Percentiles rank a stretch among this genome's conserved stretches.
phyloP scores from a whole-genome alignment of 2,888 invertebrate species.

The Galerucella nymphaeae region DNA sequence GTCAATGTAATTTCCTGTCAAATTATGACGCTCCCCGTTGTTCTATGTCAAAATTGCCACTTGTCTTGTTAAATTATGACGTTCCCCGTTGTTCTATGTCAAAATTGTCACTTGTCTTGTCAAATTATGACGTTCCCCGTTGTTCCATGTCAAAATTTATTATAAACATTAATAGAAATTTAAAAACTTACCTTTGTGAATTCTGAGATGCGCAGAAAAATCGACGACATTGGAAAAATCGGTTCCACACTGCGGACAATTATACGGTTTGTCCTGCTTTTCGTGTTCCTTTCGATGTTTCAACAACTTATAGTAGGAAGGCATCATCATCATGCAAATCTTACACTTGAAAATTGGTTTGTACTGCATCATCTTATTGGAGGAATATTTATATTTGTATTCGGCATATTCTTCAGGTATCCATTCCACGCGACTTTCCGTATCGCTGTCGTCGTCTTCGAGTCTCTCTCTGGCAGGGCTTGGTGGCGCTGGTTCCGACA shows the following conservation, averaged over 20 bases:
- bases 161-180: too few species aligned
- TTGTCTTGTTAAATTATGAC: too few species aligned
- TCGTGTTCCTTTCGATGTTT: slow-evolving; percentile 54
- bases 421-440: slow-evolving; percentile 51
- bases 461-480: slow-evolving; percentile 1
- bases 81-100: too few species aligned
- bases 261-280: slow-evolving; percentile 56
- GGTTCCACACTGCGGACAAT: slow-evolving; percentile 53
- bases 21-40: too few species aligned
- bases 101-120: too few species aligned
- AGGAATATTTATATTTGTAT: slow-evolving; percentile 51
- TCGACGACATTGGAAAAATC: slow-evolving; percentile 54
- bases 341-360: slow-evolving; percentile 56
- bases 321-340: slow-evolving; percentile 58
- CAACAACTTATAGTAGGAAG: slow-evolving; percentile 53
- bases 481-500: neutral
- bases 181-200: slow-evolving; percentile 56
- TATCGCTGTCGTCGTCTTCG: slow-evolving; percentile 46
- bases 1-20: too few species aligned
- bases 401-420: slow-evolving; percentile 54
- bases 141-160: neutral
- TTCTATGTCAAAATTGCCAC: too few species aligned
- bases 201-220: slow-evolving; percentile 58
- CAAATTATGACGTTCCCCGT: too few species aligned
- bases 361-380: slow-evolving; percentile 45